These are phyloP conservation scores for Tyrannus savana DNA, from an alignment of 2,113 vertebrate genomes.

Conservation along the genomic window DNA sequence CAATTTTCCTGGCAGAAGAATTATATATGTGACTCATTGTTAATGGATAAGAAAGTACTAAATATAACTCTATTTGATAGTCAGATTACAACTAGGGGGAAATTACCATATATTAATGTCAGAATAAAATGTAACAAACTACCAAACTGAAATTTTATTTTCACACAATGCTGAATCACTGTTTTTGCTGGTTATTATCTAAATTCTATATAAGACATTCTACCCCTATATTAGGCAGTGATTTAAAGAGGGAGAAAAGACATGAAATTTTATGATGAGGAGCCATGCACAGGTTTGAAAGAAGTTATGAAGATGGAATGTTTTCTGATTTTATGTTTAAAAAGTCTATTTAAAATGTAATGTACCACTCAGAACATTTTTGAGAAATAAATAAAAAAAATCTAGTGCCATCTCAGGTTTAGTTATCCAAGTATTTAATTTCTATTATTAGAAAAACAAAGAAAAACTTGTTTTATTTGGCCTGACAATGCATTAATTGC, in stretches of 20 bases:
- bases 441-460: background rate
- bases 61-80: background rate
- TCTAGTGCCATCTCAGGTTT: background rate
- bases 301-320: background rate
- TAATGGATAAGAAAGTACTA: background rate
- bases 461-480: background rate
- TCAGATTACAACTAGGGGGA: background rate
- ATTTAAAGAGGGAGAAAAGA: background rate
- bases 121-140: background rate
- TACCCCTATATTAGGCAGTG: background rate
- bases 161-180: background rate
- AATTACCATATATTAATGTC: background rate
- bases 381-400: background rate
- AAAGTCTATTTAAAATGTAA: background rate
- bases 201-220: background rate
- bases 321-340: background rate
- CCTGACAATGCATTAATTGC: background rate
- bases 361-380: background rate
- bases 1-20: background rate
- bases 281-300: background rate
- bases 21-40: background rate
- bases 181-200: background rate
- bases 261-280: background rate
- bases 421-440: background rate
- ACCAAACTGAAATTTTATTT: background rate